phyloP scores from a whole-genome alignment of 2,888 invertebrate genomes.

The Esperia sulphurella region DNA sequence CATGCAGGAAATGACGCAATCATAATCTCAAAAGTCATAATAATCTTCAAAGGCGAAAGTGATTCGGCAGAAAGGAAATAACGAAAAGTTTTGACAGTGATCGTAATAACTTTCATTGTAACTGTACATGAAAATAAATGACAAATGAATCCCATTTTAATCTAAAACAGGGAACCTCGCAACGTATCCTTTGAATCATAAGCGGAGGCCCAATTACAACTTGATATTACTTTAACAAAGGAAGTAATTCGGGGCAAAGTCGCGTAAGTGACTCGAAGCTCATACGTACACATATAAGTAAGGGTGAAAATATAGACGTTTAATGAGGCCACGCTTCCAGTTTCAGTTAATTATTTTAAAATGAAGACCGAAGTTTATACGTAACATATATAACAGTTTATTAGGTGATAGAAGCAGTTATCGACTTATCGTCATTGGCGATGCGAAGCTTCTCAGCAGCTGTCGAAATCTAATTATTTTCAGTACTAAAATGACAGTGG shows the following conservation, averaged over 20 bases:
- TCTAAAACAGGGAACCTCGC: constrained; percentile 2
- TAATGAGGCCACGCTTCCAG: too few relatives aligned
- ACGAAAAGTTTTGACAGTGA: background rate
- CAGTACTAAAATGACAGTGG: too few relatives aligned
- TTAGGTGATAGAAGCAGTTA: too few relatives aligned
- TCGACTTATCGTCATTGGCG: too few relatives aligned
- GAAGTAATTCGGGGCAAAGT: constrained; percentile 32
- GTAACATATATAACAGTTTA: too few relatives aligned
- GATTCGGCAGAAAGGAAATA: background rate
- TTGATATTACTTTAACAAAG: constrained; percentile 50
- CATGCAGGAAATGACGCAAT: too few relatives aligned
- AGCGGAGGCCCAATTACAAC: constrained; percentile 44
- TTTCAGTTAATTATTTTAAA: too few relatives aligned
- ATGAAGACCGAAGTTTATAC: too few relatives aligned
- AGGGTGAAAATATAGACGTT: background rate
- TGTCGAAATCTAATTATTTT: too few relatives aligned
- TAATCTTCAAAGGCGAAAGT: background rate
- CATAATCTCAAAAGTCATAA: too few relatives aligned
- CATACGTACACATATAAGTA: background rate
- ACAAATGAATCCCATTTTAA: constrained; percentile 3
- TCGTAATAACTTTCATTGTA: background rate
- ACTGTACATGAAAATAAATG: constrained; percentile 2
- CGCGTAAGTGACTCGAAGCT: constrained; percentile 11
- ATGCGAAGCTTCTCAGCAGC: too few relatives aligned
- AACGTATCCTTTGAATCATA: constrained; percentile 8